Base-by-base conservation (phyloP, 1,140 invertebrate species). In the Vollenhovia emeryi region DNA sequence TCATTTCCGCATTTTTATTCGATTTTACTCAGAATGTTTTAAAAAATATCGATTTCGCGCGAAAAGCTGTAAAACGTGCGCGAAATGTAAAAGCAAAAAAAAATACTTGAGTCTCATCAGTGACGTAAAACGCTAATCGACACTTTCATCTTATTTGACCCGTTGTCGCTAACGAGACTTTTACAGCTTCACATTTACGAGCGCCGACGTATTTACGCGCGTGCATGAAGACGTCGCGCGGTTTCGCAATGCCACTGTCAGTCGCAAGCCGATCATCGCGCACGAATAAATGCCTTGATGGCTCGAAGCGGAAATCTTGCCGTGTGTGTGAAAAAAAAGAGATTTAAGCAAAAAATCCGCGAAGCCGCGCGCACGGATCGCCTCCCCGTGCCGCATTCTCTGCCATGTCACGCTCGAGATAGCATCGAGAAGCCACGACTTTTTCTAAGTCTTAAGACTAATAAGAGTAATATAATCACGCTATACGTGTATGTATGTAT, bases 381-480 rank as follows among this genome's bases (percentile, higher is more conserved):
- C 60, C 15, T 52, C 43, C 15, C 30, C 24, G n/a, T 36, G 21
- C 62, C 62, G 48, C 45, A 79, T 36, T 50, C 60, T 79, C 60
- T 66, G 76, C 30, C 76, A 68, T 45, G 45, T 64, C 21, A 68
- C 4, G 18, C 66, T 87, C 80, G 57, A 59, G n/a, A 66, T 78
- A 33, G 40, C n/a, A 55, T 78, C 48, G 59, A 84, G 62, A 52
- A 78, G 74, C 73, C 73, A 79, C 76, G 73, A 84, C 24, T 48
- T 84, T 66, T 78, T 84, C 73, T 62, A 78, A 84, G 73, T 84
- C 82, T 78, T 78, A 84, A 73, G 71, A 57, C 59, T 86, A 64
- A 69, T 86, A 64, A 55, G 66, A 68, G 64, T 68, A 84, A 84
- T 55, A 50, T 78, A 78, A 55, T 45, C 24, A 69, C 40, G 30